phyloP scores from a whole-genome alignment of 2,113 vertebrate species.

The Diglossa brunneiventris region DNA sequence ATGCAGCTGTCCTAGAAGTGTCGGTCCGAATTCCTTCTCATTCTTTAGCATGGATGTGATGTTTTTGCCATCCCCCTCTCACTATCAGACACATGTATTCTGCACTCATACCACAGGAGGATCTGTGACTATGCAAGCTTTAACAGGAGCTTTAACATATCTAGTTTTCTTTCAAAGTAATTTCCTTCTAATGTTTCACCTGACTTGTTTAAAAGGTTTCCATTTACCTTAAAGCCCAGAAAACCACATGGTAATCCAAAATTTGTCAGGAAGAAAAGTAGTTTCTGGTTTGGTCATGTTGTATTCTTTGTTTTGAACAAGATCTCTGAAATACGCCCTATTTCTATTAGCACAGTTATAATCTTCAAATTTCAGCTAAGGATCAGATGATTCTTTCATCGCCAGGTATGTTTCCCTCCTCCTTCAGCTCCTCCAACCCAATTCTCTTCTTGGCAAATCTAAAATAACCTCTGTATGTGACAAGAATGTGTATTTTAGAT shows the following conservation, averaged over 20 bases:
- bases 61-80: neutral
- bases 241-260: neutral
- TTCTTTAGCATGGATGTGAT: neutral
- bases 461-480: neutral
- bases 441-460: neutral
- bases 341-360: neutral
- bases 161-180: neutral
- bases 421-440: neutral
- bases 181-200: neutral
- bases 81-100: neutral
- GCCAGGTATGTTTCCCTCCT: neutral
- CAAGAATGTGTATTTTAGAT: neutral
- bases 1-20: neutral
- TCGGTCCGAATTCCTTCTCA: neutral
- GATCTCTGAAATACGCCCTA: neutral
- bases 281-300: neutral
- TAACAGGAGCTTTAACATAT: neutral
- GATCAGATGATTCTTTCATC: neutral
- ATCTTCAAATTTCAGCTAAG: neutral
- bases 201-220: neutral
- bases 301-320: neutral
- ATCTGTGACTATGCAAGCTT: neutral
- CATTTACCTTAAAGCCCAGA: neutral
- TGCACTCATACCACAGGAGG: neutral
- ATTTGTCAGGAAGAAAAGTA: neutral